These are phyloP conservation scores for Heterodera schachtii DNA, from an alignment of 1,140 invertebrate genomes.

Conservation along the genomic window DNA sequence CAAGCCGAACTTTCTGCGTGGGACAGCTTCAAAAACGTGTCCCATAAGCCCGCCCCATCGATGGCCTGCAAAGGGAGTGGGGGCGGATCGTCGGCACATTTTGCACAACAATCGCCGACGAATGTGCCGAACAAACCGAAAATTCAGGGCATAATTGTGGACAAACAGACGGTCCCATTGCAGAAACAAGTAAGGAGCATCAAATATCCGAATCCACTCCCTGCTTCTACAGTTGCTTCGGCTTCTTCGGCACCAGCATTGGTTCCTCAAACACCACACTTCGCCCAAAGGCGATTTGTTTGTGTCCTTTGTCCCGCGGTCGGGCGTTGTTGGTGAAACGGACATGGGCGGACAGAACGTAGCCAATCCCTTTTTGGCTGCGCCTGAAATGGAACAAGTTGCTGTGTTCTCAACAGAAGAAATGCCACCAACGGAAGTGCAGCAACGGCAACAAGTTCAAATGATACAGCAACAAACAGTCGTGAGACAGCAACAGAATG, in stretches of 20 bases:
- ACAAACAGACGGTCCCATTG: conserved; percentile 19
- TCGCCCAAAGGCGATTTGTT: conserved; percentile 9
- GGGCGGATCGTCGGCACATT: conserved; percentile 7
- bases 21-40: conserved; percentile 39
- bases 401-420: not conserved
- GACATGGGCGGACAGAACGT: conserved; percentile 4
- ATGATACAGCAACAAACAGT: conserved; percentile 27
- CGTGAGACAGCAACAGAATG: conserved; percentile 12
- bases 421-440: not conserved
- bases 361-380: conserved; percentile 14
- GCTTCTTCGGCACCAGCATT: not conserved
- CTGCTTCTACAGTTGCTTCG: conserved; percentile 16
- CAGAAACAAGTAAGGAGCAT: conserved; percentile 15
- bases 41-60: conserved; percentile 33
- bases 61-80: conserved; percentile 15
- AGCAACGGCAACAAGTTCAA: conserved; percentile 21
- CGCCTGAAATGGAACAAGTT: conserved; percentile 30
- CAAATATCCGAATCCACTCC: not conserved
- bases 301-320: conserved; percentile 15
- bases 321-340: conserved; percentile 24
- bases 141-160: conserved; percentile 33
- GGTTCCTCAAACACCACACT: not conserved
- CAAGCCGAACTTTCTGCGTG: conserved; percentile 47
- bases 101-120: conserved; percentile 10
- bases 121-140: conserved; percentile 33